phyloP scores from a whole-genome alignment of 92 coral and sea anemone species.

The Epizoanthus scotinus region DNA sequence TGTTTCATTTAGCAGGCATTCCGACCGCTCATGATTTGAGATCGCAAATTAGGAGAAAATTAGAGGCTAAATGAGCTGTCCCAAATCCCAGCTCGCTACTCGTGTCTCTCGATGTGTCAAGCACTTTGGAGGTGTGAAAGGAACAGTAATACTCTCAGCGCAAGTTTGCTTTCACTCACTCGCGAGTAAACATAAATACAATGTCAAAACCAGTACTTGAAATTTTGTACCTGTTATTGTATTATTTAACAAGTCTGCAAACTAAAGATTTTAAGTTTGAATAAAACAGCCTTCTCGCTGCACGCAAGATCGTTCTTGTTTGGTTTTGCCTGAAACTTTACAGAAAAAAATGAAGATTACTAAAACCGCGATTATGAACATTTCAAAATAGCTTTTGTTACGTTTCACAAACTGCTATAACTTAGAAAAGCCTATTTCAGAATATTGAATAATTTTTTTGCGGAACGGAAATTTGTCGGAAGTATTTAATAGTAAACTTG shows the following conservation, averaged over 20 bases:
- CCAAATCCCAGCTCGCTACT: neutral
- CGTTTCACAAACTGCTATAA: neutral
- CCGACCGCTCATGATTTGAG: constrained; percentile 36
- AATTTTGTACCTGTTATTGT: constrained; percentile 28
- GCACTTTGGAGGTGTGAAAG: constrained; percentile 16
- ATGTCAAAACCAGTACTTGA: constrained; percentile 20
- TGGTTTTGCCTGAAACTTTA: neutral
- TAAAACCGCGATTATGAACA: neutral
- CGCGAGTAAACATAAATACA: constrained; percentile 28
- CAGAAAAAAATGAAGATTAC: neutral
- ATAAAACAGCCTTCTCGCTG: neutral
- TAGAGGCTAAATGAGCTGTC: constrained; percentile 26
- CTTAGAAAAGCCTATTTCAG: neutral
- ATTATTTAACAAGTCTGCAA: neutral
- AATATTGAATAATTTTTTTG: neutral
- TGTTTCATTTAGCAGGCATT: constrained; percentile 39
- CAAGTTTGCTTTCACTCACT: constrained; percentile 1
- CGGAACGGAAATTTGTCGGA: constrained; percentile 27
- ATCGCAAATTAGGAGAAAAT: constrained; percentile 36
- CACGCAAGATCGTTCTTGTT: neutral
- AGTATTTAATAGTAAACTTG: neutral
- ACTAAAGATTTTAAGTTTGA: neutral
- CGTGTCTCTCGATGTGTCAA: neutral
- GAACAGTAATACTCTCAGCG: neutral
- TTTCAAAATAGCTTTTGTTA: neutral